Evolutionary conservation across 64 coral and sea anemone genomes (phyloP).

Genomic region (Trachythela sp.): DNA sequence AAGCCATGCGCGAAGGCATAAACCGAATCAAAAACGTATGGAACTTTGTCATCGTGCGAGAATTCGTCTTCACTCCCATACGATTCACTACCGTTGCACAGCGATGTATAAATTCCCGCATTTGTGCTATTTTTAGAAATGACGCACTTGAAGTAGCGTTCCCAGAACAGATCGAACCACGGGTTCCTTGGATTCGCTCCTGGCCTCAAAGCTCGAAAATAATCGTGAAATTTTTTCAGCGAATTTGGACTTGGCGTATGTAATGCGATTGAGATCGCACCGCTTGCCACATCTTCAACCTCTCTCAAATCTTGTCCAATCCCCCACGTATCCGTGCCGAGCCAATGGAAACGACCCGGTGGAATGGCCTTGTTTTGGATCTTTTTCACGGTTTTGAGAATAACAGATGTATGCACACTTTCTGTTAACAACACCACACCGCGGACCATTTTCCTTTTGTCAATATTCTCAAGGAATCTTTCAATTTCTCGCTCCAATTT

Average conservation of each 20-base stretch:
- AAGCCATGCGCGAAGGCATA: neutral
- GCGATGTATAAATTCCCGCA: neutral
- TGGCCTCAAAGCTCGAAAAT: slow-evolving; percentile 59
- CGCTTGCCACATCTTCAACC: slow-evolving; percentile 62
- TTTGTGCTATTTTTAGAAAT: neutral
- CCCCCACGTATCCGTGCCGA: slow-evolving; percentile 64
- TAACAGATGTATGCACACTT: neutral
- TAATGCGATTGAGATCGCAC: slow-evolving; percentile 71
- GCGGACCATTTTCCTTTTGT: neutral
- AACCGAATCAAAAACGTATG: neutral
- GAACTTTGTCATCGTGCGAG: neutral
- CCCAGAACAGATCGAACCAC: slow-evolving; percentile 92
- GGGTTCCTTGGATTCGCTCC: slow-evolving; percentile 60
- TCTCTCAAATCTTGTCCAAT: slow-evolving; percentile 61
- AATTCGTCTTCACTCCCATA: neutral
- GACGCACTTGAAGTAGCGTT: slow-evolving; percentile 63
- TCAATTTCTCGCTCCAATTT: neutral
- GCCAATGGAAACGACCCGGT: neutral
- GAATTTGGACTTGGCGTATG: neutral
- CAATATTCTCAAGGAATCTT: neutral
- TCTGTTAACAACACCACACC: neutral
- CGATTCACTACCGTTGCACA: neutral
- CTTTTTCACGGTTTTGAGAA: neutral
- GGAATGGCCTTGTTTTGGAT: neutral
- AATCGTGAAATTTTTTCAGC: slow-evolving; percentile 62